phyloP scores from a whole-genome alignment of 2,113 vertebrate genomes.

The Climacteris rufus region DNA sequence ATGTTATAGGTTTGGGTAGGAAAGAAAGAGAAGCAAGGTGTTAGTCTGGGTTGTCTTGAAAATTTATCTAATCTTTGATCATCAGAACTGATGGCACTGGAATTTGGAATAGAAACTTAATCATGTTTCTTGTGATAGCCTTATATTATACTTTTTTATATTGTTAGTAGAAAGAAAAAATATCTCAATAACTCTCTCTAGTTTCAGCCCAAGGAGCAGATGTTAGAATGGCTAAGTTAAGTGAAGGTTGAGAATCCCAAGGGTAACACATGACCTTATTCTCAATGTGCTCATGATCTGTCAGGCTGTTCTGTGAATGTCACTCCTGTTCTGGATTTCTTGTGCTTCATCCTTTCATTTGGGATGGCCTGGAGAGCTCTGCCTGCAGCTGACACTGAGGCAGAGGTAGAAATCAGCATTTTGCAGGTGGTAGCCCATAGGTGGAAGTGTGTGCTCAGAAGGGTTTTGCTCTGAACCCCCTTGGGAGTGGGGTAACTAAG shows the following conservation, averaged over 20 bases:
- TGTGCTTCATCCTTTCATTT: neutral
- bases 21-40: accelerated
- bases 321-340: neutral
- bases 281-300: neutral
- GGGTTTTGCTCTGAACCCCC: neutral
- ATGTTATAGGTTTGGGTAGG: neutral
- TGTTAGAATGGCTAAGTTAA: neutral
- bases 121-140: neutral
- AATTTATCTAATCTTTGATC: neutral
- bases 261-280: neutral
- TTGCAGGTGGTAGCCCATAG: neutral
- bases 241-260: neutral
- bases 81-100: neutral
- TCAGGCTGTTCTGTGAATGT: neutral
- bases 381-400: neutral
- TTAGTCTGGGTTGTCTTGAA: neutral
- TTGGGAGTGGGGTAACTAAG: neutral
- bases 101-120: neutral
- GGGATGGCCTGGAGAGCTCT: neutral
- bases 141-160: neutral
- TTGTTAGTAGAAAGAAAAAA: neutral
- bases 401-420: neutral
- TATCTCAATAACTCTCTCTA: neutral
- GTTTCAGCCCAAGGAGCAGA: neutral
- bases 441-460: neutral